phyloP scores from a whole-genome alignment of 92 coral and sea anemone genomes.

The Pocillopora grandis region DNA sequence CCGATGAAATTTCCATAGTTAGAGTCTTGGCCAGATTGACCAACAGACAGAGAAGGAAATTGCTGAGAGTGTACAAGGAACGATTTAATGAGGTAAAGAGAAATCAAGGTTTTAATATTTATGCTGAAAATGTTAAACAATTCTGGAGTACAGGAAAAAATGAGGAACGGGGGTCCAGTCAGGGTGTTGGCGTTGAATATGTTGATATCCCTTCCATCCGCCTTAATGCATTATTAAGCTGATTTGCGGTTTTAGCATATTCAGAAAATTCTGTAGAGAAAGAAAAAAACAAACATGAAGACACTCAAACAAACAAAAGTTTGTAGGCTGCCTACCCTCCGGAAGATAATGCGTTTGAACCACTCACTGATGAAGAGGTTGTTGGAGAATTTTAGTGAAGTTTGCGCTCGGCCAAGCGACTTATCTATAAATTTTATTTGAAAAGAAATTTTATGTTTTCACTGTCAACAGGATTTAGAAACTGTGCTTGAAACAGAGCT shows the following conservation, averaged over 20 bases:
- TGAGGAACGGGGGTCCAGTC: too few relatives aligned
- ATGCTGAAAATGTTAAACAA: too few relatives aligned
- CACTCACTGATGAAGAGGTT: background rate
- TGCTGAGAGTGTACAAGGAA: slow-evolving; percentile 61
- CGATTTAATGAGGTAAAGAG: slow-evolving; percentile 61
- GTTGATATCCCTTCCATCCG: too few relatives aligned
- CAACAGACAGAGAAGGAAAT: slow-evolving; percentile 59
- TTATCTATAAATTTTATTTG: too few relatives aligned
- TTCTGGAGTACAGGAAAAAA: too few relatives aligned
- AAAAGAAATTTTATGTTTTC: background rate
- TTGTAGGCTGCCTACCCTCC: background rate
- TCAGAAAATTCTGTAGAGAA: too few relatives aligned
- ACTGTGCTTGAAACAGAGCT: slow-evolving; percentile 62
- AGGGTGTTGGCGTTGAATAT: too few relatives aligned
- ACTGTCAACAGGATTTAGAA: slow-evolving; percentile 53
- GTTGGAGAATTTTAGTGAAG: background rate
- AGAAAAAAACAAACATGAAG: too few relatives aligned
- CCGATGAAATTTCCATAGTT: slow-evolving; percentile 59
- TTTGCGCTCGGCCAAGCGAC: too few relatives aligned
- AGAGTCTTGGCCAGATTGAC: slow-evolving; percentile 52
- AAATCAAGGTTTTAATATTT: background rate
- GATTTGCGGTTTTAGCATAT: too few relatives aligned
- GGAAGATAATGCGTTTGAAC: background rate
- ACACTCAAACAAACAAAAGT: background rate
- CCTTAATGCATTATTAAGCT: too few relatives aligned